A percentile compares a stretch with the other conserved stretches of the same genome.
Evolutionary conservation across 2,888 invertebrate species (phyloP).

Genomic region (Tenthredo mesomela): DNA sequence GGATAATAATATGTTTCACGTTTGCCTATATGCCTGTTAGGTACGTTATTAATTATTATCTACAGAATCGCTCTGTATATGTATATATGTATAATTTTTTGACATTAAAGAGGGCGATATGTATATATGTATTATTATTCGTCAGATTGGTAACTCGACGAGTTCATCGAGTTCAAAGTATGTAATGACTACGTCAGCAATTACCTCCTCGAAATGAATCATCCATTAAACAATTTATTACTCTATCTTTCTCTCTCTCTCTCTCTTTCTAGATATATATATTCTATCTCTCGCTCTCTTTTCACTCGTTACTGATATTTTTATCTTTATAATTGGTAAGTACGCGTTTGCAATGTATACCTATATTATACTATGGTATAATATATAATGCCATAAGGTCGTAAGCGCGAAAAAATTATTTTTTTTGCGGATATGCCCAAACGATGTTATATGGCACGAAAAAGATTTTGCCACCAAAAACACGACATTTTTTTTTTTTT

Average conservation of each 20-base stretch:
- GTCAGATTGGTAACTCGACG: not conserved
- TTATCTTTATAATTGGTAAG: not conserved
- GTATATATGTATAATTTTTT: too few species aligned
- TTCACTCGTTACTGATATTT: not conserved
- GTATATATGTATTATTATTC: not conserved
- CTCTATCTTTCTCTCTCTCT: not conserved
- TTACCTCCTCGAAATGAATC: slow-evolving; percentile 16
- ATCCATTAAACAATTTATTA: slow-evolving; percentile 33
- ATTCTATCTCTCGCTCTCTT: not conserved
- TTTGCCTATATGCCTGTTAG: too few species aligned
- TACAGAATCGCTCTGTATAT: too few species aligned
- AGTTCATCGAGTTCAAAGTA: not conserved
- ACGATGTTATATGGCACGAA: too few species aligned
- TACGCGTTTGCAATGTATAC: not conserved
- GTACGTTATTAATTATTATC: too few species aligned
- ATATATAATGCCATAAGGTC: too few species aligned
- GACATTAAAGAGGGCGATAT: not conserved
- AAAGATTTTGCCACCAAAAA: too few species aligned
- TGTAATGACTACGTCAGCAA: slow-evolving; percentile 4
- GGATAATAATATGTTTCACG: too few species aligned
- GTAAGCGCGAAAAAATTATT: too few species aligned
- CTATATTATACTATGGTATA: not conserved
- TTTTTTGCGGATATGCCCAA: too few species aligned
- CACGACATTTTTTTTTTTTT: too few species aligned
- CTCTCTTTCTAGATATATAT: not conserved